These are phyloP conservation scores for Amphimallon solstitiale DNA, from an alignment of 2,888 invertebrate genomes.

Conservation along the genomic window DNA sequence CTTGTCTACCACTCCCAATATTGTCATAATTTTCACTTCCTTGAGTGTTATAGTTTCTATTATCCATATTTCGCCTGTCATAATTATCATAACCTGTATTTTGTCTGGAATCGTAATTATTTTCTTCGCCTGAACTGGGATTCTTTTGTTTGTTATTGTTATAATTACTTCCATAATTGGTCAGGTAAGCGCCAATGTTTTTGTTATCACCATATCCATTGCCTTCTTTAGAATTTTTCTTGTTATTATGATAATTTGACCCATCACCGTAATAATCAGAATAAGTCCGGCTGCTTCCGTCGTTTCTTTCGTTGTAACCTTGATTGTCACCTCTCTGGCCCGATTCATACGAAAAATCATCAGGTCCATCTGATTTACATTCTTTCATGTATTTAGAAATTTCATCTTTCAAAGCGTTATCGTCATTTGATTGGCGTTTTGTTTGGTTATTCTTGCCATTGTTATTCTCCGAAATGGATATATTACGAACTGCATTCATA, in stretches of 20 bases:
- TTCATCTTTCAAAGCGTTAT: slow-evolving; percentile 48
- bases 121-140: not conserved
- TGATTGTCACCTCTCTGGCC: slow-evolving; percentile 6
- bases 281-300: slow-evolving; percentile 20
- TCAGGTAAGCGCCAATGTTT: slow-evolving; percentile 24
- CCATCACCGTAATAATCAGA: slow-evolving; percentile 22
- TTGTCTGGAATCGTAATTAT: not conserved
- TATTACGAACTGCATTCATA: slow-evolving; percentile 26
- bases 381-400: slow-evolving; percentile 52
- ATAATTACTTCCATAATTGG: not conserved
- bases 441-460: slow-evolving; percentile 17
- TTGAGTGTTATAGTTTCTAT: too few species aligned
- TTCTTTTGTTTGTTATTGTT: not conserved
- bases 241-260: not conserved
- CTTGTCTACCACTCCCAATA: too few species aligned
- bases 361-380: slow-evolving; percentile 50
- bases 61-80: too few species aligned
- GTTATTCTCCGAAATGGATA: not conserved
- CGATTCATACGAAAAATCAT: slow-evolving; percentile 39
- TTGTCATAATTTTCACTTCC: not conserved
- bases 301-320: not conserved
- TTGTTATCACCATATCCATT: slow-evolving; percentile 18
- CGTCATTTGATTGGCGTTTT: slow-evolving; percentile 6
- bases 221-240: not conserved
- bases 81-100: not conserved